Evolutionary conservation across 2,797 vertebrate genomes (phyloP), one percentile per base, ranked within the genome.

Genomic region (Gallirallus australis): DNA sequence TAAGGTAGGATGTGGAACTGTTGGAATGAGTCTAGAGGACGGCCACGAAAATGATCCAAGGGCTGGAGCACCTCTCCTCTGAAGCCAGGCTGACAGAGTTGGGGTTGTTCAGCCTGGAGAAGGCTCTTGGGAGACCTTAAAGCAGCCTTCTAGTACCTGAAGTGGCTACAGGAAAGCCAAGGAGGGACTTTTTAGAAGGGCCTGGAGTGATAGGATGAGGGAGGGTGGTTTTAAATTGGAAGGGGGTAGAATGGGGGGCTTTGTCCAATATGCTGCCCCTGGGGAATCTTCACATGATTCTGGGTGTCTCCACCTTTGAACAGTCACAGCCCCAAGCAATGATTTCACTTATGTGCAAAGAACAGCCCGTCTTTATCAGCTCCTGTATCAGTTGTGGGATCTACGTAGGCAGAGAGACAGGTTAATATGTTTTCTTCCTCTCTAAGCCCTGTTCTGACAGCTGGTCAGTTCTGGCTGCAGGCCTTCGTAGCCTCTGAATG

Each of bases 401-500:
- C 42, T 57, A 25, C 23, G 73, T 81, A 91, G 80, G 40, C 7
- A 1, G 57, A 65, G 57, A 68, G 93, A 66, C 83, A 85, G 89
- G 95, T 91, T 92, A 92, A 92, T 92, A 24, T 4, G 53, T 83
- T 42, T 85, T 39, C 47, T 89, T 76, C 56, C 78, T 48, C 88
- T 79, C 28, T 39, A 50, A 92, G 53, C 59, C 60, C 35, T 65
- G 52, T 18, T 61, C 87, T 94, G 89, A 73, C 89, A 91, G 85
- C 86, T 89, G 85, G 83, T 84, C 93, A 95, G 61, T 21, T 54
- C 77, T 80, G 70, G 79, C 86, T 71, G 66, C 75, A 35, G 83
- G 65, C 83, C 66, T 73, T 78, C 28, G 5, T 57, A 66, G 77
- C 76, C 75, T 60, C 54, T 95, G 72, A 95, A 95, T 95, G 96